phyloP scores from a whole-genome alignment of 2,888 invertebrate species.

The Patella pellucida region DNA sequence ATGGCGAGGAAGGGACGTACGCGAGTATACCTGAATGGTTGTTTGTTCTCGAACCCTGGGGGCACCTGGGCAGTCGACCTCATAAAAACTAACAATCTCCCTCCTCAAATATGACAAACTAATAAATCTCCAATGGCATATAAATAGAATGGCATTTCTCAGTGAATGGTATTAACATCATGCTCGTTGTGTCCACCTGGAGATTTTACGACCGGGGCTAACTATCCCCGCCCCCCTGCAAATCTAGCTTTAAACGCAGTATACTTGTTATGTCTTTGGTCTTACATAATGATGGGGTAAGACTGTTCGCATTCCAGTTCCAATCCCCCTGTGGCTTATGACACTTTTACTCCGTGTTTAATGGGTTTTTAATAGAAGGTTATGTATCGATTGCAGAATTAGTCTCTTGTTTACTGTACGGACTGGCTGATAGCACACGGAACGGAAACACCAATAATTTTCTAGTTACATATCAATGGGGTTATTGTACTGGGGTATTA shows the following conservation, averaged over 20 bases:
- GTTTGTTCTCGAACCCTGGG: background rate
- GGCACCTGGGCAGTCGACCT: background rate
- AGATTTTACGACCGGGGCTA: background rate
- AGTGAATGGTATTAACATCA: background rate
- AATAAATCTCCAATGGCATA: slow-evolving; percentile 7
- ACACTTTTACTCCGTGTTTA: slow-evolving; percentile 10
- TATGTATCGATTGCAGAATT: slow-evolving; percentile 1
- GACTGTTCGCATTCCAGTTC: slow-evolving; percentile 5
- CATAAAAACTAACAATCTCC: background rate
- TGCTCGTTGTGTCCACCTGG: background rate
- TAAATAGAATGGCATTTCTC: background rate
- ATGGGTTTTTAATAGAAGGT: slow-evolving; percentile 2
- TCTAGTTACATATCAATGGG: background rate
- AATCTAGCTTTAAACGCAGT: background rate
- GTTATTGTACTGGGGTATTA: background rate
- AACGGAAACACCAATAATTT: slow-evolving; percentile 3
- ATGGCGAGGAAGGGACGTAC: slow-evolving; percentile 3
- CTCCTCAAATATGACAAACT: background rate
- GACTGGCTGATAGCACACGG: background rate
- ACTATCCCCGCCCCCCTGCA: slow-evolving; percentile 1
- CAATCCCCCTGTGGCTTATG: slow-evolving; percentile 9
- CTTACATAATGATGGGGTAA: slow-evolving; percentile 10
- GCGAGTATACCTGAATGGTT: background rate
- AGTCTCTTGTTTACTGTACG: slow-evolving; percentile 3
- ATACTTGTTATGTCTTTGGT: background rate